Conservation (phyloP, 2,797 vertebrate species). For the Xerus rutilus region DNA sequence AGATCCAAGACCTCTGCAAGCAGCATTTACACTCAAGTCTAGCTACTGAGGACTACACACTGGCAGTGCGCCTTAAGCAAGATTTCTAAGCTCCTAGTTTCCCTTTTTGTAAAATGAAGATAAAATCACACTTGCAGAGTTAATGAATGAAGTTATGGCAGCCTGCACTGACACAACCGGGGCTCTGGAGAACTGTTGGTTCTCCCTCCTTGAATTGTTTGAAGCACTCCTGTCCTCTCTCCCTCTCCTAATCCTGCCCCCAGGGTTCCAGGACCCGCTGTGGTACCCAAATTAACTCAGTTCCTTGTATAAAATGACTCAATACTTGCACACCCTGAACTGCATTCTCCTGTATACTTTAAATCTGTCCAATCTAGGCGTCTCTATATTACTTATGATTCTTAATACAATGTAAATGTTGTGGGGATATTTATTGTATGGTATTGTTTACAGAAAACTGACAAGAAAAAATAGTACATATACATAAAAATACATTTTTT, state of each 20-base stretch:
- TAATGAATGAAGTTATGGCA: not conserved
- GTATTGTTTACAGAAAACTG: not conserved
- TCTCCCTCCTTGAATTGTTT: not conserved
- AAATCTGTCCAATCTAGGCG: not conserved
- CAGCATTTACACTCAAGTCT: too few relatives aligned
- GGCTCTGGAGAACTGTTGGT: rapidly evolving
- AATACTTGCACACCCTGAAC: too few relatives aligned
- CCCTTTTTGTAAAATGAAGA: not conserved
- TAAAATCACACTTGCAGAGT: rapidly evolving
- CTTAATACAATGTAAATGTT: not conserved
- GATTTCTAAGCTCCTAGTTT: not conserved
- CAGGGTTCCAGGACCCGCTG: too few relatives aligned
- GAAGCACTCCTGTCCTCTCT: not conserved
- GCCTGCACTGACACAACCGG: rapidly evolving
- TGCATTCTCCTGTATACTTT: not conserved
- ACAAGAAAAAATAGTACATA: not conserved
- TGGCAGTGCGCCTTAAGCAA: too few relatives aligned
- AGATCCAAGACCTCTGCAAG: not conserved
- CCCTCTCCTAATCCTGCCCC: not conserved
- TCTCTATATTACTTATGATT: too few relatives aligned
- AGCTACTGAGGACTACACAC: rapidly evolving
- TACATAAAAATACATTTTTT: too few relatives aligned
- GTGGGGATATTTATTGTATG: not conserved
- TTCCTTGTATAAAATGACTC: not conserved
- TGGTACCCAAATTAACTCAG: not conserved